These are phyloP conservation scores for Procavia capensis DNA, from an alignment of 2,113 vertebrate species.

Conservation along the genomic window DNA sequence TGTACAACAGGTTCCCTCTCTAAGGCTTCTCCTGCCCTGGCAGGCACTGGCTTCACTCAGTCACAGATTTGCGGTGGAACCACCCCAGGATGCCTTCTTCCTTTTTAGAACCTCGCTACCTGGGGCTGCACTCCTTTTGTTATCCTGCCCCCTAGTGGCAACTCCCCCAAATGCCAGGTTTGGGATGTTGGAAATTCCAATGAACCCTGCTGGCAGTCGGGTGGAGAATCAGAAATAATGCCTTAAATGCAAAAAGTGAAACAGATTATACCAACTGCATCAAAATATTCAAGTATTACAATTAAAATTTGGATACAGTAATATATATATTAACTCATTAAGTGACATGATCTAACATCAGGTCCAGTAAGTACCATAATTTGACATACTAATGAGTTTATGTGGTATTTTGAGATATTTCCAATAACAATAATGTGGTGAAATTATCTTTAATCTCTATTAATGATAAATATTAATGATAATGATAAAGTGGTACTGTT, in stretches of 20 bases:
- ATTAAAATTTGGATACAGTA: neutral
- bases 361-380: neutral
- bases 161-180: neutral
- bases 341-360: neutral
- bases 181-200: slow-evolving; percentile 21
- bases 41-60: neutral
- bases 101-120: neutral
- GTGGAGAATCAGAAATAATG: slow-evolving; percentile 18
- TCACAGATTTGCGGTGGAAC: accelerated
- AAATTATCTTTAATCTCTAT: neutral
- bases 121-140: neutral
- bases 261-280: neutral
- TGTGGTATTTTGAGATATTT: neutral
- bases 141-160: slow-evolving; percentile 79
- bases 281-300: neutral
- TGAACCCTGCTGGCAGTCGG: neutral
- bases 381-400: neutral
- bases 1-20: neutral
- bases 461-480: neutral
- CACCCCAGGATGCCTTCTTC: neutral
- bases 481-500: neutral
- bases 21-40: neutral
- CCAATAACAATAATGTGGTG: neutral
- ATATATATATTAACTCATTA: slow-evolving; percentile 2
- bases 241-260: neutral